phyloP scores from a whole-genome alignment of 2,113 vertebrate genomes.

The Rhegmatorhina hoffmannsi region DNA sequence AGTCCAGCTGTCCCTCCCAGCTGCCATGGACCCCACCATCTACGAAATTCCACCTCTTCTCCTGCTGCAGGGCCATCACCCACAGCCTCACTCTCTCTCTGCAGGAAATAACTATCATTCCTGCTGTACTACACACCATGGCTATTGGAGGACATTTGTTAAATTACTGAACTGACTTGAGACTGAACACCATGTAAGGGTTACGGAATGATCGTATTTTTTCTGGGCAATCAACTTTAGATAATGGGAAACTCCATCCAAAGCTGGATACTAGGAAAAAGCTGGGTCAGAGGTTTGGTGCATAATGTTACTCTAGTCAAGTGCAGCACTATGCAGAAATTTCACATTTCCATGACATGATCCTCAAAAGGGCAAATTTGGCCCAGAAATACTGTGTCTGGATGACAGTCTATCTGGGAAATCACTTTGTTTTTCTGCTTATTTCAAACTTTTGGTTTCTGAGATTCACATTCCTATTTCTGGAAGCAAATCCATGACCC shows the following conservation, averaged over 20 bases:
- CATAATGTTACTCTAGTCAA: conserved; percentile 18
- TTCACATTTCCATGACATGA: background rate
- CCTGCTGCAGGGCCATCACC: background rate
- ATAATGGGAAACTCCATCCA: conserved; percentile 34
- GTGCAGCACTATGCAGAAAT: background rate
- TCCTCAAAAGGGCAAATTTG: background rate
- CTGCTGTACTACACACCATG: background rate
- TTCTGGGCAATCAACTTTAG: conserved; percentile 45
- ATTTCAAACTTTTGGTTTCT: background rate
- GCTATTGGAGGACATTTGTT: conserved; percentile 31
- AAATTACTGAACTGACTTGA: conserved; percentile 56
- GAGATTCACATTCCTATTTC: conserved; percentile 43
- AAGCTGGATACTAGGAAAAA: background rate
- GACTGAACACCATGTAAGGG: conserved; percentile 8
- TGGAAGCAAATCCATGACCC: conserved; percentile 39
- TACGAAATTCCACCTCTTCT: background rate
- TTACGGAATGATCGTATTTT: conserved; percentile 18
- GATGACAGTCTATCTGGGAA: background rate
- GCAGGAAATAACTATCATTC: conserved; percentile 64
- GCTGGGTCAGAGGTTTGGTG: background rate
- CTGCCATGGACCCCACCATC: background rate
- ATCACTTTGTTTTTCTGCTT: conserved; percentile 10
- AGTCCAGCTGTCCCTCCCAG: conserved; percentile 30
- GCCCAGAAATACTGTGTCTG: background rate
- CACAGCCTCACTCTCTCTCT: background rate